phyloP scores from a whole-genome alignment of 2,888 invertebrate species.

The Steinernema carpocapsae region DNA sequence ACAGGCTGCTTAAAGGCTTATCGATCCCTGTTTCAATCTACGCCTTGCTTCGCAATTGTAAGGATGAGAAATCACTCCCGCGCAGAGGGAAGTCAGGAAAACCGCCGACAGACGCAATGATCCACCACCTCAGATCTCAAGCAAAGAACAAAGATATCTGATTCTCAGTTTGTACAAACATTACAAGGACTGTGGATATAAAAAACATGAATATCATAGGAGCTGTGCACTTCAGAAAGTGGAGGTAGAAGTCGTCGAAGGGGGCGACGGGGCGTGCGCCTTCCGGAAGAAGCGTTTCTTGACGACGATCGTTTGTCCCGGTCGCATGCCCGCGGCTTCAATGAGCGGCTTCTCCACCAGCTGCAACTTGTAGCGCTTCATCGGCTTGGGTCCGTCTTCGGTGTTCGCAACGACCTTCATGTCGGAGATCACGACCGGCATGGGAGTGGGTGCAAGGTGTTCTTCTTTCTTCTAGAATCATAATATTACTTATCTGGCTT shows the following conservation, averaged over 20 bases:
- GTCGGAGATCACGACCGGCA: neutral
- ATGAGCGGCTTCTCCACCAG: neutral
- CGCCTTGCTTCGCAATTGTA: neutral
- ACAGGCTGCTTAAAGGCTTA: neutral
- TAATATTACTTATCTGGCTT: too few relatives aligned
- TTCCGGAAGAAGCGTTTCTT: neutral
- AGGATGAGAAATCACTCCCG: too few relatives aligned
- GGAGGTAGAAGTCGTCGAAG: neutral
- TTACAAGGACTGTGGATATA: neutral
- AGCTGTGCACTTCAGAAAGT: neutral
- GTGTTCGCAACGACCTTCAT: neutral
- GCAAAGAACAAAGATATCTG: neutral
- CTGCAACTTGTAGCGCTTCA: constrained; percentile 11
- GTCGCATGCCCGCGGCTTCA: neutral
- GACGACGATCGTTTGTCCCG: constrained; percentile 15
- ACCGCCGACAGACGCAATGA: neutral
- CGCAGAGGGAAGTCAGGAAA: neutral
- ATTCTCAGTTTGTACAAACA: neutral
- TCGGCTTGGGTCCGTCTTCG: neutral
- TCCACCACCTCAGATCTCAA: neutral
- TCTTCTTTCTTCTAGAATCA: constrained; percentile 13
- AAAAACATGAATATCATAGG: neutral
- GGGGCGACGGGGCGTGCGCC: neutral
- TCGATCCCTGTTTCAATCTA: neutral
- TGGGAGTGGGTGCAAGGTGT: neutral